Evolutionary conservation across 2,113 vertebrate genomes (phyloP).

Genomic region (Varanus salvator): DNA sequence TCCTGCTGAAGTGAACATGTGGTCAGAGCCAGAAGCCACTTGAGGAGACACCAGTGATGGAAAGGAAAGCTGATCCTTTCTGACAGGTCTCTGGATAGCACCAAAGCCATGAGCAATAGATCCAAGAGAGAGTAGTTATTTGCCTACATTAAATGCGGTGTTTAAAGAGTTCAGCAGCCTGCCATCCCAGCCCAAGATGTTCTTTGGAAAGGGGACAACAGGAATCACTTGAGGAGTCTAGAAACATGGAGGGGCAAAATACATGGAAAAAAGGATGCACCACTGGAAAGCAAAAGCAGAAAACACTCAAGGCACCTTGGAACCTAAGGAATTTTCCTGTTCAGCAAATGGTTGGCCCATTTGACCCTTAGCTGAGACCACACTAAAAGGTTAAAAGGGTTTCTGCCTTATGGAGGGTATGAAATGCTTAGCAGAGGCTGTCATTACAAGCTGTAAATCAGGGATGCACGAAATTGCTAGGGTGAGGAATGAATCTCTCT

Average conservation of each 20-base stretch:
- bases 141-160: background rate
- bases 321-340: background rate
- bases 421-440: background rate
- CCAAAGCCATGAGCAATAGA: background rate
- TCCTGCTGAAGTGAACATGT: background rate
- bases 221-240: background rate
- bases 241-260: background rate
- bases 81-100: constrained; percentile 41
- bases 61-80: constrained; percentile 43
- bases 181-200: background rate
- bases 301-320: background rate
- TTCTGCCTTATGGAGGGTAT: background rate
- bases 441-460: background rate
- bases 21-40: background rate
- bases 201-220: background rate
- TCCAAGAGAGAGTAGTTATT: constrained; percentile 11
- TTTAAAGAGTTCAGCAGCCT: background rate
- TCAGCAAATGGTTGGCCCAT: background rate
- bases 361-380: background rate
- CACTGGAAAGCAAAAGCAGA: background rate
- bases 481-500: too few species aligned
- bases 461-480: too few species aligned
- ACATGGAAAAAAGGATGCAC: background rate
- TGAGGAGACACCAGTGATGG: rapidly evolving
- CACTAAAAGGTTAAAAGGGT: background rate